Conservation (phyloP, 1,140 invertebrate species). For the Penaeus indicus region DNA sequence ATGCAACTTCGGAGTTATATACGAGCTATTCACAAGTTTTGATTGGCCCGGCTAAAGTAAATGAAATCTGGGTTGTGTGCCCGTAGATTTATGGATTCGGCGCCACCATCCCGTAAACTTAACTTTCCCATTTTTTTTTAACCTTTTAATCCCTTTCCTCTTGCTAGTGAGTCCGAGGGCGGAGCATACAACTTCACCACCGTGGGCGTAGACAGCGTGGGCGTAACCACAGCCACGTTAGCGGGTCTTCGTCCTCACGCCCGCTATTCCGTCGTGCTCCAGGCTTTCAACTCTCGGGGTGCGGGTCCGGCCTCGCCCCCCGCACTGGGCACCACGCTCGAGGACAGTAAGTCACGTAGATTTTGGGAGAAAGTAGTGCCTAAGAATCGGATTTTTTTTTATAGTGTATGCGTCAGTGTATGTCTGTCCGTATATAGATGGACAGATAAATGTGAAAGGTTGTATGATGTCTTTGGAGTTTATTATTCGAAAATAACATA, state of each 20-base stretch:
- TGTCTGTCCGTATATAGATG: background rate
- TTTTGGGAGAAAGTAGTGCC: background rate
- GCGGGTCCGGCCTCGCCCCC: slow-evolving; percentile 90
- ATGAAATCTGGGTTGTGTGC: no score
- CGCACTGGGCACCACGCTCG: slow-evolving; percentile 81
- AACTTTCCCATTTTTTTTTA: background rate
- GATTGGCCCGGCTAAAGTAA: no score
- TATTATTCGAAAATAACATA: background rate
- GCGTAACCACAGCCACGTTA: slow-evolving; percentile 53
- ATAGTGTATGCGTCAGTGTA: background rate
- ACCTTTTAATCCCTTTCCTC: background rate
- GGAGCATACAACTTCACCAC: slow-evolving; percentile 63
- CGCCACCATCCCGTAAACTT: background rate
- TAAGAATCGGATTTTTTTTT: background rate
- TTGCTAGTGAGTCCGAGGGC: slow-evolving; percentile 39
- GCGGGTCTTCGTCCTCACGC: slow-evolving; percentile 68
- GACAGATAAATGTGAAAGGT: background rate
- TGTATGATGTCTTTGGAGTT: background rate
- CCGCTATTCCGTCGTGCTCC: slow-evolving; percentile 90
- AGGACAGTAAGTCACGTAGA: slow-evolving; percentile 73
- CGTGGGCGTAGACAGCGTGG: slow-evolving; percentile 68
- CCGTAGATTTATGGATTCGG: background rate
- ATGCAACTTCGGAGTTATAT: no score
- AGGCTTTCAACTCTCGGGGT: slow-evolving; percentile 95
- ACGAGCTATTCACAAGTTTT: no score